A percentile compares a stretch with the other conserved stretches of the same genome.
phyloP scores from a whole-genome alignment of 2,888 invertebrate genomes.

The Thecophora atra region DNA sequence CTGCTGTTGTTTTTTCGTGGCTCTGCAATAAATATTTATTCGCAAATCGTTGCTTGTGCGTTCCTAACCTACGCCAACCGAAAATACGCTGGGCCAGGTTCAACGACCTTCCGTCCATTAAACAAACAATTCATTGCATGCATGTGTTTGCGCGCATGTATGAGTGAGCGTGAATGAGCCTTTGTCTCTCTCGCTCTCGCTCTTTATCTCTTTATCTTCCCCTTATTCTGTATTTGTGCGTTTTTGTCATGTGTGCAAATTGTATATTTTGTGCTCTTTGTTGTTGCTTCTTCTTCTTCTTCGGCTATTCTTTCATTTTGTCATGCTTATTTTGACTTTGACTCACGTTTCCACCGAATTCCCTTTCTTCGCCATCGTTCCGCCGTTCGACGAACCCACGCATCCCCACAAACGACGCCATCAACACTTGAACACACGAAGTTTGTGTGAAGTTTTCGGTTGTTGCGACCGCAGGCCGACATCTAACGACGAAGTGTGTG shows the following conservation, averaged over 20 bases:
- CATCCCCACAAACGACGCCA: not conserved
- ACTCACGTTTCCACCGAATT: constrained; percentile 39
- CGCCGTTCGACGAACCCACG: not conserved
- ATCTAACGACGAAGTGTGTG: not conserved
- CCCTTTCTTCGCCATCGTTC: constrained; percentile 55
- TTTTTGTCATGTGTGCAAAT: constrained; percentile 44
- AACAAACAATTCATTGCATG: constrained; percentile 31
- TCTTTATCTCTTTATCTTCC: too few relatives aligned
- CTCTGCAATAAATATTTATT: constrained; percentile 33
- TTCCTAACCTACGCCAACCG: constrained; percentile 52
- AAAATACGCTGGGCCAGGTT: constrained; percentile 51
- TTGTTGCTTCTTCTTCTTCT: constrained; percentile 33
- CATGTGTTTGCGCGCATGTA: constrained; percentile 10
- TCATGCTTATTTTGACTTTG: constrained; percentile 46
- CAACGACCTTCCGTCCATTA: constrained; percentile 46
- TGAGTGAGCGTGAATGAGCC: constrained; percentile 21
- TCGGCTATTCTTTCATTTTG: constrained; percentile 39
- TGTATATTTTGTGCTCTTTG: constrained; percentile 42
- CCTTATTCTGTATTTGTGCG: constrained; percentile 32
- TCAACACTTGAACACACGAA: constrained; percentile 17
- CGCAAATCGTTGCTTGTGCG: constrained; percentile 19
- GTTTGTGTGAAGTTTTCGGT: constrained; percentile 37
- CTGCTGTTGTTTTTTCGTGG: constrained; percentile 40
- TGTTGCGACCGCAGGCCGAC: constrained; percentile 4
- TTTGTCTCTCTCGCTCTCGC: too few relatives aligned